phyloP scores from a whole-genome alignment of 2,797 vertebrate genomes.

The Gobionotothen gibberifrons region DNA sequence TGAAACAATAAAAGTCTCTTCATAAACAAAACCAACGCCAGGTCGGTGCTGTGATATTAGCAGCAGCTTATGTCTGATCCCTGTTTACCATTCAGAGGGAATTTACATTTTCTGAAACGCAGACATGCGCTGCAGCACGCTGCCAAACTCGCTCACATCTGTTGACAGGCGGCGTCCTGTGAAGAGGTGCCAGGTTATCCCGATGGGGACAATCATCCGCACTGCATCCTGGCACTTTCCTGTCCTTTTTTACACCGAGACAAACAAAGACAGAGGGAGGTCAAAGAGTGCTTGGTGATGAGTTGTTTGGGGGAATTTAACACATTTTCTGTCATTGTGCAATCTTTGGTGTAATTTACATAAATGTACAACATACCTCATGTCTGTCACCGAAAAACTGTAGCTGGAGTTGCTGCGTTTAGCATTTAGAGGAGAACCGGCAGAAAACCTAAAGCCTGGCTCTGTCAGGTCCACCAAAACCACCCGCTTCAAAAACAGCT shows the following conservation, averaged over 20 bases:
- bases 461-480: too few species aligned
- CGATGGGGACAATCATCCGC: conserved; percentile 42
- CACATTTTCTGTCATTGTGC: background rate
- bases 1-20: conserved; percentile 5
- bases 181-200: conserved; percentile 65
- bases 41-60: conserved; percentile 4
- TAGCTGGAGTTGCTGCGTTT: background rate
- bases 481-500: too few species aligned
- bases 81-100: conserved; percentile 31
- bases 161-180: conserved; percentile 57
- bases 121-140: conserved; percentile 32
- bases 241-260: conserved; percentile 42
- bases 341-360: background rate
- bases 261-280: background rate
- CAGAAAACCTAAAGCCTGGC: background rate
- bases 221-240: conserved; percentile 38
- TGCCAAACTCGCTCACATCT: conserved; percentile 54
- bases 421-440: background rate
- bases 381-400: background rate
- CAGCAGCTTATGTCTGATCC: conserved; percentile 19
- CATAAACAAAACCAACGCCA: conserved; percentile 19
- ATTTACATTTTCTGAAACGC: conserved; percentile 51
- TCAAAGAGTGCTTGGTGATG: background rate
- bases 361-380: background rate
- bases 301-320: background rate